Evolutionary conservation across 2,888 invertebrate genomes (phyloP), one percentile per base, ranked within the genome.

Genomic region (Sialis lutaria): DNA sequence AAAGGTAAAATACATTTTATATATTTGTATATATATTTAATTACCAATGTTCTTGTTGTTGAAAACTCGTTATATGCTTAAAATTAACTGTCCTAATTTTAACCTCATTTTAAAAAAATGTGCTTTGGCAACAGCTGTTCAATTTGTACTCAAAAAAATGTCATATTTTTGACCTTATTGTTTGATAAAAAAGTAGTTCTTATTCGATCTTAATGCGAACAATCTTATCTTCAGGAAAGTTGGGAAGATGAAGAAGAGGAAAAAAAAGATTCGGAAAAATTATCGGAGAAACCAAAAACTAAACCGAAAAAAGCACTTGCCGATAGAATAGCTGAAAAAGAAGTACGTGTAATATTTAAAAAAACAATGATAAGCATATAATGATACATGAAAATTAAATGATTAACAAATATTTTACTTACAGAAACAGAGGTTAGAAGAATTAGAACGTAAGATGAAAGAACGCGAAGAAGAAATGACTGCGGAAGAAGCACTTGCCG

Each of bases 241-340:
- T 93, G 93, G 93, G 92, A 93, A 63, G 90, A 90, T 67, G 88
- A 85, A 40, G 83, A 87, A 55, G 80, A 84, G 57, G 82, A 82
- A 59, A 82, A 81, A 59, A 79, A 80, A 56, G 81, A 82, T 53
- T 80, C 81, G 58, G 74, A 72, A 58, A 76, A 77, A 51, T 72
- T 74, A 54, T 60, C 65, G 45, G 67, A 73, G 51, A 75, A 77
- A 57, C 67, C 74, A 12, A 75, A 77, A 57, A 62, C 77, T 41
- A 82, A 83, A 64, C 75, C 79, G 13, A 87, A 81, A 64, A 87
- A 84, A 67, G 74, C 73, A 56, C 69, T 86, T 53, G 72, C 71
- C 49, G 82, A 89, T 56, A 88, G 82, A 73, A 79, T 91, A 54
- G 88, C 86, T 49, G 91, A 91, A 65, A 85, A 83, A 68, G 90